These are phyloP conservation scores for Diaprepes abbreviatus DNA, from an alignment of 2,888 invertebrate genomes.

Conservation along the genomic window DNA sequence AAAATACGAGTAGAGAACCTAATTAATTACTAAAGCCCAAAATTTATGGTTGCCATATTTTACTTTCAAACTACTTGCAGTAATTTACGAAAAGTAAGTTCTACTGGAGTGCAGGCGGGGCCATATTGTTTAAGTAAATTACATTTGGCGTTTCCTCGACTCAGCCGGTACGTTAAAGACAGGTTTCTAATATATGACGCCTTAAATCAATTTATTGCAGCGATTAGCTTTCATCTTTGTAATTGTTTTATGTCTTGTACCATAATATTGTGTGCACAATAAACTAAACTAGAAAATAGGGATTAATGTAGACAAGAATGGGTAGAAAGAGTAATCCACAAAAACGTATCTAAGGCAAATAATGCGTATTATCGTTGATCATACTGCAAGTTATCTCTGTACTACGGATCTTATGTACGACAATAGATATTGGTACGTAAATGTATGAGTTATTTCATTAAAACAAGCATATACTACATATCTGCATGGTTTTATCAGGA, in stretches of 20 bases:
- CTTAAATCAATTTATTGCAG: constrained; percentile 4
- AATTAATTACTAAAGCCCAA: constrained; percentile 14
- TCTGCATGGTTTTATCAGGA: too few relatives aligned
- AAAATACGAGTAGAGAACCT: constrained; percentile 13
- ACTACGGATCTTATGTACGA: too few relatives aligned
- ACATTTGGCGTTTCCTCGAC: constrained; percentile 37
- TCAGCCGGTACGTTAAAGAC: constrained; percentile 34
- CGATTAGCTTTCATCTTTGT: constrained; percentile 5
- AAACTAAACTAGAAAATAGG: neutral
- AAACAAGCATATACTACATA: too few relatives aligned
- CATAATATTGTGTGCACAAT: neutral
- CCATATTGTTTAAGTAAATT: constrained; percentile 45
- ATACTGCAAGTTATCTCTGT: too few relatives aligned
- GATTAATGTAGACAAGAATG: too few relatives aligned
- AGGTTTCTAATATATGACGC: constrained; percentile 18
- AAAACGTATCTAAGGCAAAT: too few relatives aligned
- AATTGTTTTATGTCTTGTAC: neutral
- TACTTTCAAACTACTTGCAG: constrained; percentile 32
- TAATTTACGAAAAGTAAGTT: constrained; percentile 35
- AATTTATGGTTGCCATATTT: constrained; percentile 27
- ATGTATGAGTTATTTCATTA: too few relatives aligned
- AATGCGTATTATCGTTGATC: too few relatives aligned
- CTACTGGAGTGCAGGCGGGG: constrained; percentile 13
- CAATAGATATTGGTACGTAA: too few relatives aligned
- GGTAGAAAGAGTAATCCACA: too few relatives aligned